Evolutionary conservation across 2,797 vertebrate species (phyloP).

Genomic region (Falco peregrinus): DNA sequence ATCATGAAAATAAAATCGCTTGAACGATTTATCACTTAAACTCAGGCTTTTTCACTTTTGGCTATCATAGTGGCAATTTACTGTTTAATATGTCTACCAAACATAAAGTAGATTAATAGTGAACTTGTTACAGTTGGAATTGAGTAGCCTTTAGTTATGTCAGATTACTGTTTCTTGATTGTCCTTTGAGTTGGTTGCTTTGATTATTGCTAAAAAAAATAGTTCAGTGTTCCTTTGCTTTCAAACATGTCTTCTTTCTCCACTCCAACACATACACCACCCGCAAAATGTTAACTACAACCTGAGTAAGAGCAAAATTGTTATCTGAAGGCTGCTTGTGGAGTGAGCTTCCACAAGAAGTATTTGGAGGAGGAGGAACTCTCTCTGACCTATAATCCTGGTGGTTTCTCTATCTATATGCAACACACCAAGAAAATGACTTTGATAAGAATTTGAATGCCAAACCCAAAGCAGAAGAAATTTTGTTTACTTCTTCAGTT

Average conservation of each 20-base stretch:
- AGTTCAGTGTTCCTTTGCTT: neutral
- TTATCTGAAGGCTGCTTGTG: neutral
- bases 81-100: neutral
- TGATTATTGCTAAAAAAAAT: neutral
- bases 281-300: neutral
- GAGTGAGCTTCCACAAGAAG: neutral
- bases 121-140: neutral
- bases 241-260: neutral
- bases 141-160: neutral
- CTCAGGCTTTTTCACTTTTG: neutral
- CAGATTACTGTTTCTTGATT: neutral
- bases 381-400: neutral
- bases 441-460: constrained; percentile 30
- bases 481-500: constrained; percentile 30
- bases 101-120: neutral
- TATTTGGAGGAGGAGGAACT: neutral
- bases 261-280: neutral
- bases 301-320: neutral
- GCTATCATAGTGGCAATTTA: neutral
- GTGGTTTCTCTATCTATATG: constrained; percentile 36
- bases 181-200: neutral
- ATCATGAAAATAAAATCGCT: neutral
- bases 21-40: neutral
- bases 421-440: neutral
- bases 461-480: neutral